Evolutionary conservation across 2,888 invertebrate genomes (phyloP), one percentile per base, ranked within the genome.

Genomic region (Bellardia pandia): DNA sequence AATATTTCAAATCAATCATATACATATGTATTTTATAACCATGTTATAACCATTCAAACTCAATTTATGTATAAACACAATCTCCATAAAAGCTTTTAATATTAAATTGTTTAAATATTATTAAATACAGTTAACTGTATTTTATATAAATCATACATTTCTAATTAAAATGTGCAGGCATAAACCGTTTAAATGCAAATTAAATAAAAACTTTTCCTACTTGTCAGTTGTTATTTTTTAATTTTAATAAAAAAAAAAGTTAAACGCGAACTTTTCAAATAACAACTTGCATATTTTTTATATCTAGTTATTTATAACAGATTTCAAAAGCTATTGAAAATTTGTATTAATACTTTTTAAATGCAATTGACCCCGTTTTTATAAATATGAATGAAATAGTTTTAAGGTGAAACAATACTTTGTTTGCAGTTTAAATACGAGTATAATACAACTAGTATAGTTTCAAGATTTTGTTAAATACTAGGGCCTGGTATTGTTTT

Each of bases 321-420:
- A 51, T 51, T n/a, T 51, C 2, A 51, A 56, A 56, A 16, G 8
- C 45, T 13, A 45, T 11, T 56, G 56, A 23, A 23, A 8, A 30
- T 58, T 58, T 58, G 9, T 58, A 33, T 30, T 13, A 60, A 60
- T 30, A 60, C 30, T 60, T 60, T 60, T 30, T 13, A 60, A 60
- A 60, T 60, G 11, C 60, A 60, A 60, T 60, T 60, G 58, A 60
- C 58, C 58, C 33, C 33, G 0, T 60, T 60, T 60, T 60, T 30
- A 6, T 30, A 11, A 60, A 60, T 11, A 33, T 11, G 30, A 14
- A 13, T 11, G 0, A 11, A 11, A 60, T 16, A 37, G 37, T 37
- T 37, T 37, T 37, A 37, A 56, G 11, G 23, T 56, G 9, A 23
- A 16, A 56, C 23, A 56, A 8, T 23, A 33, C 8, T 23, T 9